phyloP scores from a whole-genome alignment of 2,888 invertebrate genomes.

The Eupeodes latifasciatus region DNA sequence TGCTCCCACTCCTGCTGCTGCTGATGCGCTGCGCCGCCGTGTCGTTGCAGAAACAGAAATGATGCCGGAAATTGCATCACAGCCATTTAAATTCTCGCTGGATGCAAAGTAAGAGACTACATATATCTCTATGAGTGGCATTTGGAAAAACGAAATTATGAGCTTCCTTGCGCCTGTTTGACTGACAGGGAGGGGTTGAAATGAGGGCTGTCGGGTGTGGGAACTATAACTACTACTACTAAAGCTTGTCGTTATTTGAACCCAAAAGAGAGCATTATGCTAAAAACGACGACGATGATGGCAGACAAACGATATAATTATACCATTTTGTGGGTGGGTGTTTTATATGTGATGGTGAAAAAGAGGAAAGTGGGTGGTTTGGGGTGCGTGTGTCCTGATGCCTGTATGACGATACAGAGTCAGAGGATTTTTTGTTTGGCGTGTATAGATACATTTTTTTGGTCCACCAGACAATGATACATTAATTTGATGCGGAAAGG shows the following conservation, averaged over 20 bases:
- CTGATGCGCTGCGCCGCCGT: no score
- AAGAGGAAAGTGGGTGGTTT: background rate
- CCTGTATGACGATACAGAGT: constrained; percentile 23
- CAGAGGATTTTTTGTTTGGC: constrained; percentile 43
- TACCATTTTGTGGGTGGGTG: constrained; percentile 40
- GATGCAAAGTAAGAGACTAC: constrained; percentile 45
- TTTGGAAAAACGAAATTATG: constrained; percentile 73
- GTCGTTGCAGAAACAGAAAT: constrained; percentile 47
- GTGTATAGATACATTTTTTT: constrained; percentile 34
- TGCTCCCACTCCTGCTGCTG: background rate
- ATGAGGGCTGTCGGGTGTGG: background rate
- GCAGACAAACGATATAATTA: constrained; percentile 72
- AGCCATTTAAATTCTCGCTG: constrained; percentile 67
- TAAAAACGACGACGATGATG: constrained; percentile 35
- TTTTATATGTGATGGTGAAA: background rate
- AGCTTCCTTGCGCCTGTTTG: constrained; percentile 51
- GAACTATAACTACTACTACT: background rate
- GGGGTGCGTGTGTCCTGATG: constrained; percentile 6
- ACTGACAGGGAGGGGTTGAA: background rate
- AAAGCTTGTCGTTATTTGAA: constrained; percentile 42
- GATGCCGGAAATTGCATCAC: constrained; percentile 74
- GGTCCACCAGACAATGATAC: constrained; percentile 61
- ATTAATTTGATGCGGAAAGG: constrained; percentile 37
- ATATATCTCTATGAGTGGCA: constrained; percentile 46
- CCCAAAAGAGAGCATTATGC: constrained; percentile 47